A percentile compares a stretch with the other conserved stretches of the same genome.
Conservation (phyloP, 1,140 invertebrate genomes). For the Drosophila quadrilineata region DNA sequence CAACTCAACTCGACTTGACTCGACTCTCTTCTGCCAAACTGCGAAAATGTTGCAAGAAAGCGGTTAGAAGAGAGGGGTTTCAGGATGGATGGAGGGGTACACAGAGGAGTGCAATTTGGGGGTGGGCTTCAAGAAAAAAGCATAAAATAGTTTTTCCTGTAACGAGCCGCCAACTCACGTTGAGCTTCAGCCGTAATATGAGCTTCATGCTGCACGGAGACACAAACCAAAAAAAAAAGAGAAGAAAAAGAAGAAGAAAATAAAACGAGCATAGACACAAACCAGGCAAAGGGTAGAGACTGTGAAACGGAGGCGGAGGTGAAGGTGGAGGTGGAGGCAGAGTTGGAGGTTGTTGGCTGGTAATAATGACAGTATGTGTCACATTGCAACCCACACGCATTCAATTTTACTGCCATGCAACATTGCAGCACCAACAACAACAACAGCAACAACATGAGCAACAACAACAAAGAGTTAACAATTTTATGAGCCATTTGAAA, state of each 20-base stretch:
- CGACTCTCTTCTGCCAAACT: too few species aligned
- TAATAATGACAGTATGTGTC: slow-evolving; percentile 80
- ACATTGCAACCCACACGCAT: slow-evolving; percentile 79
- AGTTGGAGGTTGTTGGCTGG: slow-evolving; percentile 64
- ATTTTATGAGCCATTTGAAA: slow-evolving; percentile 65
- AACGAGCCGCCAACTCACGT: slow-evolving; percentile 65
- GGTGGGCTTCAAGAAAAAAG: slow-evolving; percentile 28
- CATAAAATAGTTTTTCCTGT: slow-evolving; percentile 49
- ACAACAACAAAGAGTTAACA: slow-evolving; percentile 46
- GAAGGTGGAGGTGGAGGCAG: neutral
- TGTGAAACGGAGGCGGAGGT: too few species aligned
- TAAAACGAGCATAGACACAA: too few species aligned
- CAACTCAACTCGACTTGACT: too few species aligned
- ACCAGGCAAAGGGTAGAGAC: too few species aligned
- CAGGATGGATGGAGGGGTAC: too few species aligned
- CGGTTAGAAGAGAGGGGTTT: too few species aligned
- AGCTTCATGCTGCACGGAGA: slow-evolving; percentile 44
- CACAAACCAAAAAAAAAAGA: too few species aligned
- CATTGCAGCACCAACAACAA: slow-evolving; percentile 14
- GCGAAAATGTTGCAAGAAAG: too few species aligned
- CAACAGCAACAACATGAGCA: slow-evolving; percentile 36
- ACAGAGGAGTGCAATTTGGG: too few species aligned
- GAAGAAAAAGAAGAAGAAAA: too few species aligned
- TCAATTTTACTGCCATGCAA: slow-evolving; percentile 66
- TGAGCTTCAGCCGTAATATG: slow-evolving; percentile 61